Evolutionary conservation across 2,113 vertebrate species (phyloP), one percentile per base, ranked within the genome.

Genomic region (Hyaena hyaena): DNA sequence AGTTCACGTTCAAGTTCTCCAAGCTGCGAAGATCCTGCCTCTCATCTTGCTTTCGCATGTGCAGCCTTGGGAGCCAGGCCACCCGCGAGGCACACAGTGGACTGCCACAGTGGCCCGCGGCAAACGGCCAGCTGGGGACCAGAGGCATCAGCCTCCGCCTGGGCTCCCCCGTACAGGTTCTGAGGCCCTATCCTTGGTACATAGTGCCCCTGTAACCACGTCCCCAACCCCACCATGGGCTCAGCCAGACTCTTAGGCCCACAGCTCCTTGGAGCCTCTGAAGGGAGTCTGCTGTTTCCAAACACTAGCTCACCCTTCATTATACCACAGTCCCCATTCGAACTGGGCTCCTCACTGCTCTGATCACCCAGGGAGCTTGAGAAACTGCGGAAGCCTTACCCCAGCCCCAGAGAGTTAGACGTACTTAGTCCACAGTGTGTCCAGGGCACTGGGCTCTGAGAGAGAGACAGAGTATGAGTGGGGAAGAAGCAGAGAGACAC

Each of bases 71-170:
- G 35, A n/a, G 4, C 63, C 55, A 23, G 39, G 19, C 33, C 21
- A 24, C 43, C 53, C 9, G 69, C 53, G 74, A 74, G 23, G 50
- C 1, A 5, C 0, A 0, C 0, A 4, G 55, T 1, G 9, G 48
- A 15, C 19, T 4, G 9, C n/a, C 53, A 43, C 0, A 0, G 31
- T 24, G n/a, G 10, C n/a, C 79, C 33, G 4, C 16, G 24, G 80
- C 89, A 53, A 28, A 14, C n/a, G 45, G 50, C 7, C 16, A 10
- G 55, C 61, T 8, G 4, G 61, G 71, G 11, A 53, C 9, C 24
- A 53, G 23, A 33, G 73, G 24, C 23, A 68, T 58, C 0, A 12
- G 39, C 91, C 53, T 53, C 63, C 35, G 45, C 7, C 91, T 1
- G 19, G n/a, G 10, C 26, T 15, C 16, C 65, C 55, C 5, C 0